phyloP scores from a whole-genome alignment of 2,888 invertebrate species.

The Orchesellides sinensis region DNA sequence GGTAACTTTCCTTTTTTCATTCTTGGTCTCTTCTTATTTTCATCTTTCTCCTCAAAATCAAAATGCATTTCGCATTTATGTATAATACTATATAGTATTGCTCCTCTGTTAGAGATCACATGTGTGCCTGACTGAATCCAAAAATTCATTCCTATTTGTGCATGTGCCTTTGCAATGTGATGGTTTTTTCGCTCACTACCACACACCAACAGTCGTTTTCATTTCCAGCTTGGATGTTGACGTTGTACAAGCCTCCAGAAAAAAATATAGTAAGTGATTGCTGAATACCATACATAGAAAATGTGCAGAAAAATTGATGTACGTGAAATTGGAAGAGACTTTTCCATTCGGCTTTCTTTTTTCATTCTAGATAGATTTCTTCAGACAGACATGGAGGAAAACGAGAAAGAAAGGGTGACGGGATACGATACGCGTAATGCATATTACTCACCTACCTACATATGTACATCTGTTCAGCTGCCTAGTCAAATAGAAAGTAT shows the following conservation, averaged over 20 bases:
- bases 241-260: conserved; percentile 30
- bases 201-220: conserved; percentile 22
- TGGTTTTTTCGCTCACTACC: conserved; percentile 10
- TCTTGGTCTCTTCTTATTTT: conserved; percentile 12
- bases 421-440: conserved; percentile 31
- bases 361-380: conserved; percentile 16
- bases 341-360: conserved; percentile 53
- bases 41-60: conserved; percentile 10
- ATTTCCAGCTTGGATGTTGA: conserved; percentile 39
- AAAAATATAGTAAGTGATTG: conserved; percentile 32
- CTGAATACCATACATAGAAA: conserved; percentile 55
- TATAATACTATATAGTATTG: too few species aligned
- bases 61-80: conserved; percentile 17
- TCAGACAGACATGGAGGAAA: conserved; percentile 12
- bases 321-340: conserved; percentile 63
- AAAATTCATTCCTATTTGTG: background rate
- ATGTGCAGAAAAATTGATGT: conserved; percentile 50
- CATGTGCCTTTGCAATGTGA: conserved; percentile 14
- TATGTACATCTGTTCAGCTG: too few species aligned
- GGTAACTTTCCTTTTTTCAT: conserved; percentile 1
- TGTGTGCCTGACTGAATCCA: conserved; percentile 2
- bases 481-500: conserved; percentile 22
- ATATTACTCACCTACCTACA: too few species aligned
- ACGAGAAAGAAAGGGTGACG: background rate
- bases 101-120: conserved; percentile 8